Conservation (phyloP, 2,888 invertebrate species). For the Coecobrya sp. region DNA sequence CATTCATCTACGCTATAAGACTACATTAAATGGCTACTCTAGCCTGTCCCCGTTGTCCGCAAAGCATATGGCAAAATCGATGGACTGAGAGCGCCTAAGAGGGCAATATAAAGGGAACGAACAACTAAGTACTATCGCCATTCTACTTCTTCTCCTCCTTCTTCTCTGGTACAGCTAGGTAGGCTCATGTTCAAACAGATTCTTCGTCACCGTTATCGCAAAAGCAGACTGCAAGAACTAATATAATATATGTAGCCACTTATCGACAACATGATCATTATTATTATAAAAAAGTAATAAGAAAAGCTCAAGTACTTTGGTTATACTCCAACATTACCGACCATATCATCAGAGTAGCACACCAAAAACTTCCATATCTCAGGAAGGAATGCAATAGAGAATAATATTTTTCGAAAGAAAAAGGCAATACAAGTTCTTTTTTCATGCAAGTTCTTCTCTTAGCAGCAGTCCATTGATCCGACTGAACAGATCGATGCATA, state of each 20-base stretch:
- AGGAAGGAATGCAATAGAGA: constrained; percentile 27
- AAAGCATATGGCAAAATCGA: constrained; percentile 67
- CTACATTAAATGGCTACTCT: not conserved
- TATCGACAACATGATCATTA: constrained; percentile 49
- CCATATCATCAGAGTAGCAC: not conserved
- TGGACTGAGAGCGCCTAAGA: constrained; percentile 57
- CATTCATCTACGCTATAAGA: not conserved
- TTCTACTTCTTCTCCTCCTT: not conserved
- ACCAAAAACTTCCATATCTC: constrained; percentile 16
- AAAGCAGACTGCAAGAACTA: not conserved
- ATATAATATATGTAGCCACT: constrained; percentile 43
- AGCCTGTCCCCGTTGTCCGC: not conserved
- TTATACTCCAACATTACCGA: not conserved
- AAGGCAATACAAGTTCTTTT: constrained; percentile 4
- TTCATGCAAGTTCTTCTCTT: not conserved
- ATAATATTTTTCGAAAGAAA: not conserved
- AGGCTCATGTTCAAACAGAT: not conserved
- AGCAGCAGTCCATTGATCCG: constrained; percentile 71
- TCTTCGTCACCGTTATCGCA: not conserved
- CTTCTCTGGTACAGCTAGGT: not conserved
- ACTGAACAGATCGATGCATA: constrained; percentile 77
- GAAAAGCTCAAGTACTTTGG: not conserved
- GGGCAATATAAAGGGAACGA: constrained; percentile 46
- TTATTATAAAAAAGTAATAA: constrained; percentile 25
- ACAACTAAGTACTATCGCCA: not conserved